Evolutionary conservation across 2,888 invertebrate genomes (phyloP), one percentile per base, ranked within the genome.

Genomic region (Clistopyga incitator): DNA sequence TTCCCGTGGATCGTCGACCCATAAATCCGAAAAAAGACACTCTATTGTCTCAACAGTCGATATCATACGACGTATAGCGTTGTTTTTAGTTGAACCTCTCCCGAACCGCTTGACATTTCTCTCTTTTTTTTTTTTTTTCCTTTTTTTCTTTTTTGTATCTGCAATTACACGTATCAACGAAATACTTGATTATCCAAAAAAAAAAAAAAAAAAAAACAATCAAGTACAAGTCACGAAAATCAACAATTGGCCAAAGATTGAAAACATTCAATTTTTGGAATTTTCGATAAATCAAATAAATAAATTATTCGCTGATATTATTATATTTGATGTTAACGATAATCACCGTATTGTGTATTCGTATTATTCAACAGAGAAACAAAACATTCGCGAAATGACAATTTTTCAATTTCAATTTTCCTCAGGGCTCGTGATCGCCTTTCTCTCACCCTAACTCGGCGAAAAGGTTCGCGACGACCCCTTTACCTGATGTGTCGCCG

Each of bases 21-120:
- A 61, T 10, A 61, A 38, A 3, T 61, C 61, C 61, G 61, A 20
- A 61, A 61, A 61, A 38, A 61, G 61, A 3, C 38, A 61, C 18
- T 61, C 18, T 3, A 61, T 38, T 18, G 61, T 38, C 18, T 61
- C 61, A 2, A 61, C 61, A 6, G 61, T 61, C 1, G 61, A 61
- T 18, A 61, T 6, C 61, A 61, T 61, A 18, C 61, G 61, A 18
- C 61, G 61, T 61, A 61, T 38, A 0, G 61, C 61, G 0, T 0
- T 18, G 3, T 38, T n/a, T n/a, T n/a, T n/a, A n/a, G 34, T 18
- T 38, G 38, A 4, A 10, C 6, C 38, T 38, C 61, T 18, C 18
- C 34, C 10, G 38, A 38, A 61, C n/a, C 18, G 18, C 20, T 38
- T 2, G 61, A 61, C 61, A 61, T 61, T n/a, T n/a, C n/a, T n/a